Base-by-base conservation (phyloP, 2,113 vertebrate genomes). In the Oncorhynchus clarkii region DNA sequence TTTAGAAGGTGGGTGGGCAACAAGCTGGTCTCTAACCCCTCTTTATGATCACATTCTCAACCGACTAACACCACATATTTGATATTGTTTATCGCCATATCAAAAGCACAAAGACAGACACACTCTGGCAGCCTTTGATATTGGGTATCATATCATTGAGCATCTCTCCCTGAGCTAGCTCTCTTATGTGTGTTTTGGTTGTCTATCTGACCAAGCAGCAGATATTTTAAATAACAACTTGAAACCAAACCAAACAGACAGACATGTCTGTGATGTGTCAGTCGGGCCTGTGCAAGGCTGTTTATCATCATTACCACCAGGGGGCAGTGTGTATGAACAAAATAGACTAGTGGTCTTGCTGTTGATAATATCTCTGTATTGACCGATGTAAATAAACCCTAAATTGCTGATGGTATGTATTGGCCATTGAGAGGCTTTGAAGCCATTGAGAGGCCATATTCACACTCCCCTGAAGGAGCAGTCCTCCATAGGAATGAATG, bases 291-390 rank as follows among this genome's bases (percentile, higher is more conserved):
- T 18, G 27, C 4, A 22, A 68, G 60, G 59, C 65, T 69, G 54
- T 72, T 85, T 68, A 11, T 64, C 29, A 71, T 70, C 60, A 65
- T 57, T 70, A 31, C 71, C 90, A 92, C 88, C 79, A 90, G 85
- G 85, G 89, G 90, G 90, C 86, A 85, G 86, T 81, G 57, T 85
- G 76, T 74, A 69, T 78, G 76, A 80, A 74, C 73, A 73, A 67
- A 71, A 73, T 81, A 18, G 51, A 54, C 51, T 18, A 5, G 51
- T 18, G 51, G 51, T 18, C 39, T 11, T 11, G 39, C 39, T 45
- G 9, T 11, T 12, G 39, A 11, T 45, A 45, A 45, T 11, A 45
- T 45, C 8, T 67, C 27, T 31, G 65, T 67, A 67, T 31, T 29
- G 27, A 31, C 26, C 9, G 9, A 45, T 11, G 9, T 45, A 3